Evolutionary conservation across 2,888 invertebrate genomes (phyloP).

Genomic region (Chrysodeixis includens): DNA sequence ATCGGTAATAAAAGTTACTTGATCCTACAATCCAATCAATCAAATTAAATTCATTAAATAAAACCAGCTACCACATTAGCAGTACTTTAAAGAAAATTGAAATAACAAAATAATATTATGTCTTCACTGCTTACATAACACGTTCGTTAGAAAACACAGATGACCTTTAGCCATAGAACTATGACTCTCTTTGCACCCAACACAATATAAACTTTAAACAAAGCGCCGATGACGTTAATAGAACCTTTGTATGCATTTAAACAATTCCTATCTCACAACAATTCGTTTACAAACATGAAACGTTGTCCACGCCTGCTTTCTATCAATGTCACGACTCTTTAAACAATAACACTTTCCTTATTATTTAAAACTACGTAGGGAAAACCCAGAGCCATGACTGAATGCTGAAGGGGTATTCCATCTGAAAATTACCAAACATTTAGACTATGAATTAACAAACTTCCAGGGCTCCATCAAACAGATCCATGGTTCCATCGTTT

Average conservation of each 20-base stretch:
- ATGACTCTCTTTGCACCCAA: not conserved
- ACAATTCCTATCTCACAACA: not conserved
- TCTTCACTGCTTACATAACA: too few species aligned
- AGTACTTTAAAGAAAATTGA: too few species aligned
- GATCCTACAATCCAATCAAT: too few species aligned
- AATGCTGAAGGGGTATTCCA: not conserved
- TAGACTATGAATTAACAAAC: not conserved
- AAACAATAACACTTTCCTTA: slow-evolving; percentile 29
- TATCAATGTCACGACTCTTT: slow-evolving; percentile 53
- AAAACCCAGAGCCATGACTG: not conserved
- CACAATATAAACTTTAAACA: not conserved
- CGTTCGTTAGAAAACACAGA: not conserved
- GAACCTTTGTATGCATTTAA: not conserved
- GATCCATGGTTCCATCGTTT: not conserved
- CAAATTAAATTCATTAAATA: too few species aligned
- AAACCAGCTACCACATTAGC: too few species aligned
- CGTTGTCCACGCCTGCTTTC: slow-evolving; percentile 20
- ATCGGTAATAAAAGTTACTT: too few species aligned
- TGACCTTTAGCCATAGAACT: not conserved
- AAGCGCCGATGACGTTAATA: not conserved
- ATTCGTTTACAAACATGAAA: not conserved
- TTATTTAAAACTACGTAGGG: not conserved
- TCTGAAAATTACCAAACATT: not conserved
- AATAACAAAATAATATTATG: too few species aligned
- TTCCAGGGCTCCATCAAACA: not conserved